Evolutionary conservation across 2,888 invertebrate genomes (phyloP).

Genomic region (Drosophila kanekoi): DNA sequence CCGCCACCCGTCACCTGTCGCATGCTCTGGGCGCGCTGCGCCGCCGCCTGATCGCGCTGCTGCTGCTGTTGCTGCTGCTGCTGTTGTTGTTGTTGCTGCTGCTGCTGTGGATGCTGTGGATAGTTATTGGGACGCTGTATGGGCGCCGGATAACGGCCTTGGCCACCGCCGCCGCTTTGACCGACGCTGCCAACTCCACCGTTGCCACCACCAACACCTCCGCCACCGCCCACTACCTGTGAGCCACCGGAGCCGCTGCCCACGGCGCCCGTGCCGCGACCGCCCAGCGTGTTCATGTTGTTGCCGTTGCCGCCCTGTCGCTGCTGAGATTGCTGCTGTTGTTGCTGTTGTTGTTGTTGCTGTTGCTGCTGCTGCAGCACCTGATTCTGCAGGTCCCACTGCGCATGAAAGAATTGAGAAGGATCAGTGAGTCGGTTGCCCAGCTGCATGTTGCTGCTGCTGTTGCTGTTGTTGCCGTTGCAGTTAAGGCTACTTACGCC

Average conservation of each 20-base stretch:
- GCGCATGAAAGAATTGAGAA: slow-evolving; percentile 30
- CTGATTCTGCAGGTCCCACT: slow-evolving; percentile 84
- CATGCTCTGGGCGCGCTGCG: slow-evolving; percentile 74
- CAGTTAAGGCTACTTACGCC: slow-evolving; percentile 79
- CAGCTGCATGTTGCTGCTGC: slow-evolving; percentile 11
- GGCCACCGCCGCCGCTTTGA: slow-evolving; percentile 73
- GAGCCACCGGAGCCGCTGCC: slow-evolving; percentile 62
- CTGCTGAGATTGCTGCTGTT: slow-evolving; percentile 81
- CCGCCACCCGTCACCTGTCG: slow-evolving; percentile 75
- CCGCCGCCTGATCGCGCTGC: slow-evolving; percentile 65
- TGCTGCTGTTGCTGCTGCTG: slow-evolving; percentile 68
- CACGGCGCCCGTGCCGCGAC: slow-evolving; percentile 60
- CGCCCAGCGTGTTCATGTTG: slow-evolving; percentile 72
- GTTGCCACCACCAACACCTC: slow-evolving; percentile 49
- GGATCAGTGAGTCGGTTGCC: slow-evolving; percentile 8
- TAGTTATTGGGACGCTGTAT: slow-evolving; percentile 85
- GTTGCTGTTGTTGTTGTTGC: slow-evolving; percentile 85
- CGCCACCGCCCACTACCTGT: slow-evolving; percentile 57
- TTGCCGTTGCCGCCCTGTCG: slow-evolving; percentile 72
- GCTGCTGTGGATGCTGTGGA: slow-evolving; percentile 83
- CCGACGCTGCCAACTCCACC: slow-evolving; percentile 74
- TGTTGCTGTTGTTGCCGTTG: slow-evolving; percentile 8
- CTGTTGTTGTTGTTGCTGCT: slow-evolving; percentile 74
- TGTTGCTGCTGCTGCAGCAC: slow-evolving; percentile 86
- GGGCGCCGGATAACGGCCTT: slow-evolving; percentile 84